Base-by-base conservation (phyloP, 2,797 vertebrate species). In the Fratercula arctica region DNA sequence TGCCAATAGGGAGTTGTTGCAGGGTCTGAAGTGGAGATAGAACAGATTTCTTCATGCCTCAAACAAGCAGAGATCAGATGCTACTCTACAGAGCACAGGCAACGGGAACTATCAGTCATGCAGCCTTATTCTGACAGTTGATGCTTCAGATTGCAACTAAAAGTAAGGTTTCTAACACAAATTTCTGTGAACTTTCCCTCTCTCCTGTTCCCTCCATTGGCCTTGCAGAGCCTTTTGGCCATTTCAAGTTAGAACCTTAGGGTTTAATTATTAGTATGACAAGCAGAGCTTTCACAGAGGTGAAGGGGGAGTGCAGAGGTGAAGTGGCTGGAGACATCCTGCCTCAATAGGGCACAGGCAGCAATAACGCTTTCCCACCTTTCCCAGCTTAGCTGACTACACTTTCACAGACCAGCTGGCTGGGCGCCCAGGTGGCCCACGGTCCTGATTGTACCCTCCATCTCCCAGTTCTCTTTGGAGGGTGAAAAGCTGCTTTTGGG, bases 211-310 rank as follows among this genome's bases (percentile, higher is more conserved):
- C 93, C 84, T 83, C 43, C 4, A 0, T 5, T 67, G 74, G 81
- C 89, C 92, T 59, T 51, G 48, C 48, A 67, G 64, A 79, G 72
- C 48, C 87, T 85, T 90, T 90, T 95, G 81, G 90, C 75, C 94
- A 89, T 90, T 93, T 89, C 86, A 83, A 6, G 90, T 92, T 57
- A 85, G 56, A 95, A 69, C 81, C 93, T 92, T 85, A 89, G 86
- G 90, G 92, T 84, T 95, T 96, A 92, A 89, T 96, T 95, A 95
- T 83, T 70, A 61, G 84, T 87, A 75, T 72, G 93, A 96, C 93
- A 94, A 90, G 88, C 67, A 4, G 12, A 91, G 86, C 81, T 95
- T 94, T 93, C 86, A 82, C 53, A 48, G 95, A 92, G 84, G 86
- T 94, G 93, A 87, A 77, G 85, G 70, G 75, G 39, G 80, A 93